Evolutionary conservation across 2,113 vertebrate species (phyloP), one percentile per base, ranked within the genome.

Genomic region (Periophthalmodon schlosseri): DNA sequence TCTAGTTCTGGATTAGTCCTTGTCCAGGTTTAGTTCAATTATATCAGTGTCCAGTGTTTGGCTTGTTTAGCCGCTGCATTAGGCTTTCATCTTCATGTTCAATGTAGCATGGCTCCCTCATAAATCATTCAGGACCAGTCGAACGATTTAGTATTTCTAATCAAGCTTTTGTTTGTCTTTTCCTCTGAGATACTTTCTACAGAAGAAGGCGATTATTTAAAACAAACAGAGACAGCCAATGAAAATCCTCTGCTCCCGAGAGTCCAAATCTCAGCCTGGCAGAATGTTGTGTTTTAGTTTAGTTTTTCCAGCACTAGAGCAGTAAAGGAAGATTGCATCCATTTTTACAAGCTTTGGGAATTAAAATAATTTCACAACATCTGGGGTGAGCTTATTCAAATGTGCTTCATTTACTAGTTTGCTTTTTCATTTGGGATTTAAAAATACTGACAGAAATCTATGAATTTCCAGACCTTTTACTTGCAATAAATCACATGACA

Each of bases 61-160:
- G 1, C 34, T 63, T 3, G 6, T 24, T 56, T 52, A 64, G 67
- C 74, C 20, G 73, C 60, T 63, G 71, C 72, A 68, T 76, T 70
- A 16, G 69, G 61, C 56, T 70, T 50, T 49, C 56, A 46, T 67
- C 44, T 23, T 69, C 21, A 72, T 68, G 74, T 60, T 78, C 54
- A 60, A 20, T 50, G 0, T 58, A 33, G 50, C 75, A 56, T 68
- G 52, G 64, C 63, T 60, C 44, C 68, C 68, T 83, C 67, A 78
- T 90, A 49, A 79, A 85, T 86, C 68, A 90, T 88, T 87, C 69
- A 87, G 77, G 56, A 47, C 50, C 70, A 71, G 47, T 69, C 39
- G 15, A 33, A 57, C 71, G 58, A 60, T 68, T 75, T 74, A 18
- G 49, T 33, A 66, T 70, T 79, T 78, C 76, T 84, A 70, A 86